A percentile compares a stretch with the other conserved stretches of the same genome.
phyloP scores from a whole-genome alignment of 2,888 invertebrate genomes.

The Adelphocoris suturalis region DNA sequence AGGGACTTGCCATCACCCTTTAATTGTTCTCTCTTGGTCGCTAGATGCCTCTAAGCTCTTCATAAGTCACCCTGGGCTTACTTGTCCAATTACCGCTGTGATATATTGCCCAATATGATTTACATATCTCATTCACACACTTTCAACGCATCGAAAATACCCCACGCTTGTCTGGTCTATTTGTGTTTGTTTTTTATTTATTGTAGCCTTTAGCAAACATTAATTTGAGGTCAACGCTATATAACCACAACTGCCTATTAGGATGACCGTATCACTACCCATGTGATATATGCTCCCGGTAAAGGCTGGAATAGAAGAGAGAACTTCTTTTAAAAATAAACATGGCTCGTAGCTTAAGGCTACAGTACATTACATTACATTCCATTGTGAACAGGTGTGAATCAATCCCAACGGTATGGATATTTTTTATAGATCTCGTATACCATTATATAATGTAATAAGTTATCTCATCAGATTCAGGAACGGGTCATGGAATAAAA shows the following conservation, averaged over 20 bases:
- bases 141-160: constrained; percentile 7
- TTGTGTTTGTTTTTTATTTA: constrained; percentile 43
- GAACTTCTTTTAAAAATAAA: no score
- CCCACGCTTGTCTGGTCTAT: neutral
- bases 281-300: constrained; percentile 42
- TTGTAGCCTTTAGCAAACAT: constrained; percentile 64
- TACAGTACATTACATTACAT: no score
- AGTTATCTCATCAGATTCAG: no score
- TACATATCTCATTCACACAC: constrained; percentile 67
- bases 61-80: constrained; percentile 64
- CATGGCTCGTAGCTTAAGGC: no score
- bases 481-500: no score
- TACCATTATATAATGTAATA: no score
- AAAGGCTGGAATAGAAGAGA: no score
- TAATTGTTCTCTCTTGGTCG: constrained; percentile 63
- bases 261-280: neutral
- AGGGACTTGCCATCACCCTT: constrained; percentile 52
- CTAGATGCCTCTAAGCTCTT: constrained; percentile 67
- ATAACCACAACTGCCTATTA: constrained; percentile 52
- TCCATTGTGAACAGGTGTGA: no score
- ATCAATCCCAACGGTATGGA: no score
- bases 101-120: constrained; percentile 56
- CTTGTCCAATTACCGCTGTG: constrained; percentile 69
- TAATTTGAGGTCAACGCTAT: constrained; percentile 41
- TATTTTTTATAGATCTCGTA: no score